Conservation (phyloP, 2,888 invertebrate species). For the Notodonta dromedarius region DNA sequence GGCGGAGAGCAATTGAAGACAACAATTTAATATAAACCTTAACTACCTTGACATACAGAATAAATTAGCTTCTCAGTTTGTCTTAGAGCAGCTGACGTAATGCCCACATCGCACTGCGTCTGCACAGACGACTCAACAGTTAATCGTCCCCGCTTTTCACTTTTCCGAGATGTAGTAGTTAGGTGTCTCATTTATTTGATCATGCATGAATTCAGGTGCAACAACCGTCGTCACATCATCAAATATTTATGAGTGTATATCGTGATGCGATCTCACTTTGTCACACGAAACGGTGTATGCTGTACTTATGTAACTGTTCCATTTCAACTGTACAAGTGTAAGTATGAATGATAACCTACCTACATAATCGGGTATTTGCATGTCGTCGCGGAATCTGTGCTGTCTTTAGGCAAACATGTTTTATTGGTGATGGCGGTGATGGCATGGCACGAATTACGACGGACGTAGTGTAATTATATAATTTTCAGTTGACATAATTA, state of each 20-base stretch:
- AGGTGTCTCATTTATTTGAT: constrained; percentile 40
- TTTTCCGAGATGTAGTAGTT: constrained; percentile 47
- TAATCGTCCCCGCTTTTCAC: constrained; percentile 47
- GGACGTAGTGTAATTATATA: neutral
- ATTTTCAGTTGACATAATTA: too few species aligned
- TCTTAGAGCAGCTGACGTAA: neutral
- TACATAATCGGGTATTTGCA: constrained; percentile 17
- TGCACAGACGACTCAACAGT: neutral
- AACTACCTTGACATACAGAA: too few species aligned
- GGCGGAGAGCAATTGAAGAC: too few species aligned
- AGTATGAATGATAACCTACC: constrained; percentile 19
- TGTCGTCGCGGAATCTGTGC: constrained; percentile 8
- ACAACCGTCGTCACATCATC: constrained; percentile 65
- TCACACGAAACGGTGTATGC: constrained; percentile 34
- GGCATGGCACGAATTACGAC: neutral
- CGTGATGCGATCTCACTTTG: constrained; percentile 56
- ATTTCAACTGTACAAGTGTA: constrained; percentile 21
- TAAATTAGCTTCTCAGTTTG: too few species aligned
- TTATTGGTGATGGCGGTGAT: neutral
- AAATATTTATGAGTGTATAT: constrained; percentile 64
- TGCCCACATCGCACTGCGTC: neutral
- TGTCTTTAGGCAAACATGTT: neutral
- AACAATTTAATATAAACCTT: too few species aligned
- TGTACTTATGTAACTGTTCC: constrained; percentile 32
- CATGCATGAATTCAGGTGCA: constrained; percentile 74